Conservation (phyloP, 2,888 invertebrate species). For the Metopia argyrocephala region DNA sequence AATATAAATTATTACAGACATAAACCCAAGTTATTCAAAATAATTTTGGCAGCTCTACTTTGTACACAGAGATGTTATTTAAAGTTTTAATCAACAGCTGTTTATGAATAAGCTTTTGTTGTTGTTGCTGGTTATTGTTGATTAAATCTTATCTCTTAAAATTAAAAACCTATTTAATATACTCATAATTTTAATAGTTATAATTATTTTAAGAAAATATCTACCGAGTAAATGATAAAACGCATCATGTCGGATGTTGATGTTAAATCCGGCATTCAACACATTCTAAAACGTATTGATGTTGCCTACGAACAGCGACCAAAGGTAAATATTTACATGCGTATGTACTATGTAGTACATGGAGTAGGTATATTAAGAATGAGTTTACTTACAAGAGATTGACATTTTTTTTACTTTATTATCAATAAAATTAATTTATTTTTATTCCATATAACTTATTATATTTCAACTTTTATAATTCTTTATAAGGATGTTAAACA, state of each 20-base stretch:
- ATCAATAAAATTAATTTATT: too few relatives aligned
- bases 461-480: too few relatives aligned
- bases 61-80: neutral
- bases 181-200: neutral
- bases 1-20: neutral
- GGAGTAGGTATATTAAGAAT: too few relatives aligned
- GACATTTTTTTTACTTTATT: constrained; percentile 67
- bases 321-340: too few relatives aligned
- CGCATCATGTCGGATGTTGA: constrained; percentile 76
- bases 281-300: constrained; percentile 82
- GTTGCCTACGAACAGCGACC: constrained; percentile 81
- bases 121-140: neutral
- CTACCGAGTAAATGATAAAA: constrained; percentile 64
- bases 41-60: neutral
- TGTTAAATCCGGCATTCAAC: constrained; percentile 80
- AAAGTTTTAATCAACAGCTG: neutral
- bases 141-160: neutral
- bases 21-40: neutral
- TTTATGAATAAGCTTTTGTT: neutral
- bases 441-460: too few relatives aligned
- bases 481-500: too few relatives aligned
- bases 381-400: too few relatives aligned
- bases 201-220: neutral
- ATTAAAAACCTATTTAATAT: neutral
- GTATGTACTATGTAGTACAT: too few relatives aligned